Percentiles rank a stretch among this genome's conserved stretches.
These are phyloP conservation scores for Sander lucioperca DNA, from an alignment of 2,113 vertebrate species.

Conservation along the genomic window DNA sequence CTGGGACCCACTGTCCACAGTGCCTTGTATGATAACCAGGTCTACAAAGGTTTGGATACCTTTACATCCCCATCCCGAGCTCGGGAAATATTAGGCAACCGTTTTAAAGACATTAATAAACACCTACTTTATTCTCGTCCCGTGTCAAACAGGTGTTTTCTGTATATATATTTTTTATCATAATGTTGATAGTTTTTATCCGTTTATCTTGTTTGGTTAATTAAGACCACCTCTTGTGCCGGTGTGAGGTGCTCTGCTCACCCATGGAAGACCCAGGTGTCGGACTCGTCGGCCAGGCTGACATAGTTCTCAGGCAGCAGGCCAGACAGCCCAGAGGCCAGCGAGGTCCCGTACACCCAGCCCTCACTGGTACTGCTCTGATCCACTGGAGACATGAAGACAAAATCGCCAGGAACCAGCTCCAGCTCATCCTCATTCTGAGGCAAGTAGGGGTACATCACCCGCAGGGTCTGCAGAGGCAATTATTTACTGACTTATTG, in stretches of 20 bases:
- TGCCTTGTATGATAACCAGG: no score
- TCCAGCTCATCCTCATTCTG: conserved; percentile 97
- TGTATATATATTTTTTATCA: neutral
- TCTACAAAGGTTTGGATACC: neutral
- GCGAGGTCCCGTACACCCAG: conserved; percentile 93
- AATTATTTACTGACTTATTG: neutral
- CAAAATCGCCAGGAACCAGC: conserved; percentile 92
- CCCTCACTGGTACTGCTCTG: conserved; percentile 94
- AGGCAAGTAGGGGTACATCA: conserved; percentile 93
- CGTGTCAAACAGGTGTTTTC: neutral
- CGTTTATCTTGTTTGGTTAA: neutral
- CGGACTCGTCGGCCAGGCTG: conserved; percentile 91
- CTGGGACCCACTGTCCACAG: no score
- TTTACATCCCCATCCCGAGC: neutral
- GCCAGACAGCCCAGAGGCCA: conserved; percentile 91
- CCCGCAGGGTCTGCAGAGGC: conserved; percentile 88
- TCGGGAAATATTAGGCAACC: neutral
- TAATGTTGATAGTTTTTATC: neutral
- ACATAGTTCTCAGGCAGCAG: conserved; percentile 97
- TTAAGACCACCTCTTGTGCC: neutral
- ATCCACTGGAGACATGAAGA: conserved; percentile 94
- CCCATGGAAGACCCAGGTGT: conserved; percentile 96
- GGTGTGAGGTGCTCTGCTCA: conserved; percentile 71
- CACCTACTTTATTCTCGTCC: neutral
- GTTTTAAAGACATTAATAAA: no score